These are phyloP conservation scores for Gallirallus australis DNA, from an alignment of 2,797 vertebrate genomes.

Conservation along the genomic window DNA sequence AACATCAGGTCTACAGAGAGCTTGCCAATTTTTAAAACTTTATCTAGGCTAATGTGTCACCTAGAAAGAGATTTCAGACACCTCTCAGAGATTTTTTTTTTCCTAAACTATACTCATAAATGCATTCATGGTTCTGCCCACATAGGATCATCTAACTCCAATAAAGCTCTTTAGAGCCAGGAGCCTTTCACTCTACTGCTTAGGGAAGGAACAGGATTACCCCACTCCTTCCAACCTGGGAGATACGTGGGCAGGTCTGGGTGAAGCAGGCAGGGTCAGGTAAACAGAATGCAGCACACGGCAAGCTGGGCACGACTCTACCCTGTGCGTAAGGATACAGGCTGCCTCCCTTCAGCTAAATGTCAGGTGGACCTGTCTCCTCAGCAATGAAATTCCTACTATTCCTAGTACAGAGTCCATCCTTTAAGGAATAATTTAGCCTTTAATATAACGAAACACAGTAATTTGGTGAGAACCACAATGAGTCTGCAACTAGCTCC, in stretches of 20 bases:
- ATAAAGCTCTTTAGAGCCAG: not conserved
- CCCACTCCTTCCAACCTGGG: not conserved
- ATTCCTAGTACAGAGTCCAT: not conserved
- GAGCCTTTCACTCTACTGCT: not conserved
- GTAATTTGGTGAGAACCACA: not conserved
- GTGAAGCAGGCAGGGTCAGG: not conserved
- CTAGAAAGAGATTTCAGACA: not conserved
- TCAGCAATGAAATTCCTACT: not conserved
- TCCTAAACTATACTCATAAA: not conserved
- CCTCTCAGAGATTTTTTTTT: not conserved
- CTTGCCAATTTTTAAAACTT: not conserved
- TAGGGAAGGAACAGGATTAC: not conserved
- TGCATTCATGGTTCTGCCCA: not conserved
- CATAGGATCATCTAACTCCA: not conserved
- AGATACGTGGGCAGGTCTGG: not conserved
- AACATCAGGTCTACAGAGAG: not conserved
- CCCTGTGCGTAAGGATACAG: not conserved
- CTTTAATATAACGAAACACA: not conserved
- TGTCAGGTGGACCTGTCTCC: not conserved
- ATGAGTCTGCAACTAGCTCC: not conserved
- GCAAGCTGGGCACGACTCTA: not conserved
- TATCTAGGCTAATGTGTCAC: not conserved
- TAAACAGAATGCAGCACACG: not conserved
- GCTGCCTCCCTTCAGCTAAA: not conserved
- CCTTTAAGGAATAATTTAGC: not conserved